Evolutionary conservation across 2,888 invertebrate genomes (phyloP).

Genomic region (Ashinkailepas kermadecensis): DNA sequence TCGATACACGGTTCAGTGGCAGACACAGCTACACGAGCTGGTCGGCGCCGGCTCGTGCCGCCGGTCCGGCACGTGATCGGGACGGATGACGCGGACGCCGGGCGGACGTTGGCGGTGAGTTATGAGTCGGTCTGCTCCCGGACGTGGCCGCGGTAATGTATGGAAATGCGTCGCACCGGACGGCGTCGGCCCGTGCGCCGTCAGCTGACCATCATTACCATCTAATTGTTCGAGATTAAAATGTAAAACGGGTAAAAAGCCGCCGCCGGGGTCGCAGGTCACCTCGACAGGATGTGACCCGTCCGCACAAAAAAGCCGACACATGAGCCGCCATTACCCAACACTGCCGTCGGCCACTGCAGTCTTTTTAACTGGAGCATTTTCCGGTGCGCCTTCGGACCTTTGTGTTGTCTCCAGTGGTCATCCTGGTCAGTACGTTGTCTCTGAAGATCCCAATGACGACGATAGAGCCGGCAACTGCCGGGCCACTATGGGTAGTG

Average conservation of each 20-base stretch:
- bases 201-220: slow-evolving; percentile 2
- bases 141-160: neutral
- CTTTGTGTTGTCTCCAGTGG: too few species aligned
- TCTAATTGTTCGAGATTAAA: slow-evolving; percentile 2
- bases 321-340: neutral
- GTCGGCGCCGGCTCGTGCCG: too few species aligned
- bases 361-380: neutral
- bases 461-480: too few species aligned
- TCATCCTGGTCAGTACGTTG: too few species aligned
- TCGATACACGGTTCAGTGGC: too few species aligned
- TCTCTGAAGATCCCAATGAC: too few species aligned
- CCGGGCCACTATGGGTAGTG: too few species aligned
- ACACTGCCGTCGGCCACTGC: neutral
- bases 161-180: neutral
- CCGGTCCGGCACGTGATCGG: too few species aligned
- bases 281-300: neutral
- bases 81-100: too few species aligned
- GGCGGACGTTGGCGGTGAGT: neutral
- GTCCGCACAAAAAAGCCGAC: neutral
- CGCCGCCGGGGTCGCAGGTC: neutral
- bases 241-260: neutral
- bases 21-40: too few species aligned
- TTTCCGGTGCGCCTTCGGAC: neutral
- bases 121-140: neutral
- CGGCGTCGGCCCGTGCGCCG: neutral